Evolutionary conservation across 2,888 invertebrate genomes (phyloP), one percentile per base, ranked within the genome.

Genomic region (Glaucopsyche alexis): DNA sequence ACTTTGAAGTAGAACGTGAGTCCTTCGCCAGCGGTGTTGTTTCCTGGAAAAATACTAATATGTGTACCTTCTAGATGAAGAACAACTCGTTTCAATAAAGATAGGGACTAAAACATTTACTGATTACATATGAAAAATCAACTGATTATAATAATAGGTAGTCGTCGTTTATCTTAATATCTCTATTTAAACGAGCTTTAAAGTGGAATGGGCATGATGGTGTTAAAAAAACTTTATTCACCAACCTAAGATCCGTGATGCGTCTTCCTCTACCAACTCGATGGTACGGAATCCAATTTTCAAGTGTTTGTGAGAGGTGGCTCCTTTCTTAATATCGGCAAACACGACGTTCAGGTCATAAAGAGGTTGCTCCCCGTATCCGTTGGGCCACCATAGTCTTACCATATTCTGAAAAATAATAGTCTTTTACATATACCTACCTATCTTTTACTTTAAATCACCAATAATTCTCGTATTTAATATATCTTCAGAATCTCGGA

Each of bases 381-480:
- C 99, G 87, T 98, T 98, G 0, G 99, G 99, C 99, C 99, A 99
- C 99, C 99, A 99, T 29, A 94, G 77, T 13, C 86, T 84, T 38
- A 93, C 78, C 14, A 84, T 79, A 74, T 91, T 89, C 92, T 93
- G 78, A 38, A 79, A 84, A 42, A 16, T 19, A 0, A 55, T 55
- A 55, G 8, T n/a, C 29, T 0, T 3, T 29, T 2, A 2, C 29
- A 29, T 29, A 29, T 29, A 29, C 29, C 29, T 29, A 29, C 29
- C 2, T 29, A 29, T 2, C 29, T 29, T 29, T 2, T 2, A 29
- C 29, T 29, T 29, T 29, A 29, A 29, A 29, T 29, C n/a, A n/a
- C n/a, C 29, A 29, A 2, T 2, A 29, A 29, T 29, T 29, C 29
- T 2, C 2, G 2, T 29, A 29, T 29, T 2, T 29, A 29, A 29